A percentile compares a stretch with the other conserved stretches of the same genome.
These are phyloP conservation scores for Sturmia bella DNA, from an alignment of 2,888 invertebrate species.

Conservation along the genomic window DNA sequence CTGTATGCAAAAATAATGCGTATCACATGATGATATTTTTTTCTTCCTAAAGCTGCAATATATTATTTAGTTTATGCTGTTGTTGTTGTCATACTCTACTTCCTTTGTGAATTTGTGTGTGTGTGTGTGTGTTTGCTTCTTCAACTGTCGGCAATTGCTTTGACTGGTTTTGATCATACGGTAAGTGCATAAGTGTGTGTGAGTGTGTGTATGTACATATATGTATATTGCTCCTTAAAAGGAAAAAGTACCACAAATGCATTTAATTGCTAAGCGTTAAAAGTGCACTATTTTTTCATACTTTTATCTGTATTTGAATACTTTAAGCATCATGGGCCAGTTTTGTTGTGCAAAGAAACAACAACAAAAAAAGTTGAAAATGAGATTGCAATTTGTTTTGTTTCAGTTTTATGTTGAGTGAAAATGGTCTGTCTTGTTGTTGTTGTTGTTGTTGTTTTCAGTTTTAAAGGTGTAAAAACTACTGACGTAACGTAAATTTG, in stretches of 20 bases:
- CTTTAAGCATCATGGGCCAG: constrained; percentile 22
- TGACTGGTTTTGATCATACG: background rate
- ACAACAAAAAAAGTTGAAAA: background rate
- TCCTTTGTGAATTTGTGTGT: constrained; percentile 7
- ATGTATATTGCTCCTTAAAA: constrained; percentile 12
- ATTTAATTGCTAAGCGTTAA: constrained; percentile 47
- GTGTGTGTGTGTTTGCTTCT: background rate
- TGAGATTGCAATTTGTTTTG: constrained; percentile 32
- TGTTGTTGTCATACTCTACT: background rate
- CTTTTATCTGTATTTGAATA: background rate
- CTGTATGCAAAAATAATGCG: constrained; percentile 31
- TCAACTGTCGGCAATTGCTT: constrained; percentile 40
- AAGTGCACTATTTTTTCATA: background rate
- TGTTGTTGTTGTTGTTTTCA: background rate
- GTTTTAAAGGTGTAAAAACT: constrained; percentile 59
- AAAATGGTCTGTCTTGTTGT: background rate
- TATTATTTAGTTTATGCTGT: constrained; percentile 9
- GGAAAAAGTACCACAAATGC: constrained; percentile 55
- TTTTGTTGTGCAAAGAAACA: background rate
- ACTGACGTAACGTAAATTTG: constrained; percentile 56
- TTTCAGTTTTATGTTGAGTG: constrained; percentile 1
- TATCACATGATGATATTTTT: constrained; percentile 36
- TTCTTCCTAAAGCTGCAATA: constrained; percentile 5
- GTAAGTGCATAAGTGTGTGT: background rate
- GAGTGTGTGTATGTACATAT: background rate